Base-by-base conservation (phyloP, 2,888 invertebrate species). In the Orthonevra nobilis region DNA sequence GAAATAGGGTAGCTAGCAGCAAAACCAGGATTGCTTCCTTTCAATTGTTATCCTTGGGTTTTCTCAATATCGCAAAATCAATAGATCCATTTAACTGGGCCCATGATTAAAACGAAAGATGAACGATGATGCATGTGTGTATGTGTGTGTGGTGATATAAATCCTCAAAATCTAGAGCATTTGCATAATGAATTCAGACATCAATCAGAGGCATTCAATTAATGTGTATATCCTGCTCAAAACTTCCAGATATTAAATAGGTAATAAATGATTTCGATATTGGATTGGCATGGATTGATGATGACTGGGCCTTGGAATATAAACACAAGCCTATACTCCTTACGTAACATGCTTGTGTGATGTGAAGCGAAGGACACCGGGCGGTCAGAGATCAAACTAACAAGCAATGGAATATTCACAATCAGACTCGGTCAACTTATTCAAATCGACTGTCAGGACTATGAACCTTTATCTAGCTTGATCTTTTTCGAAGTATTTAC, bases 201-300 rank as follows among this genome's bases (percentile, higher is more conserved):
- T 77, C 70, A 70, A 77, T 70, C 70, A 70, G 70, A 60, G 54
- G 38, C 32, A 64, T 77, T 77, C 77, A 77, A 70, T 77, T 77
- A 70, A 77, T 77, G 60, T 52, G 46, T 34, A 70, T 64, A 77
- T 70, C 58, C 77, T 60, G 36, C 26, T 52, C 68, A 58, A 58
- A 58, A 58, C 58, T 40, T 58, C 34, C 48, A 48, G 42, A 68
- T 74, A 74, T 44, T 74, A 66, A 66, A 74, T 66, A 60, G 66
- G 46, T 74, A 58, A 69, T 69, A 69, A 58, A 69, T 58, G 68
- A 40, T 58, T 58, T 40, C 17, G 58, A 50, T 58, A 58, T 48
- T 58, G 58, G 23, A 50, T 34, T 58, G 68, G 48, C 58, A 40
- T 17, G 48, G 38, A 69, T 68, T 48, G 46, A 68, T 68, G 38